Base-by-base conservation (phyloP, 2,113 vertebrate species). In the Atractosteus spatula region DNA sequence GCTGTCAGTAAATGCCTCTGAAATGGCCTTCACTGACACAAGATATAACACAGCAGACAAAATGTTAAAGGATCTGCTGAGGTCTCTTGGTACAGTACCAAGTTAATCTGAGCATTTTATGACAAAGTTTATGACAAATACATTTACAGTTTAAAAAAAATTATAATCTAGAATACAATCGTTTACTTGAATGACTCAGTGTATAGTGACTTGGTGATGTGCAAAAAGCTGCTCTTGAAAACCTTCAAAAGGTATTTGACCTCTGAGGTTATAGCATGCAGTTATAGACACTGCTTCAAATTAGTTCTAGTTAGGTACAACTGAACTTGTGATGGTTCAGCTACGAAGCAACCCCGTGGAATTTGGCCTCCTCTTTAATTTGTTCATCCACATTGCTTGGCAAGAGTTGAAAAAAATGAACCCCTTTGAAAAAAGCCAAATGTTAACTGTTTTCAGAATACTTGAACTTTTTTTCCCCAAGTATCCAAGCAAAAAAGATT, bases 371-470 rank as follows among this genome's bases (percentile, higher is more conserved):
- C 43, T 41, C 43, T 14, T 42, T 41, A 55, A 73, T 8, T 57
- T 6, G 45, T 70, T 54, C 29, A 61, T 55, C 45, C 11, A 66
- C 41, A 59, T 41, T 63, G 41, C 43, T 54, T 66, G 65, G 70
- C 42, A 70, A 68, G 72, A 72, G 66, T 67, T 56, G 65, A 72
- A 69, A 29, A 41, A 71, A 63, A 29, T 8, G 51, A 67, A 74
- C 55, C 69, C 66, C 74, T 70, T 62, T 61, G 62, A 72, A 73
- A 68, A 51, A 67, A 78, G 73, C 68, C 78, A 71, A 73, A 42
- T 57, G 61, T 42, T 5, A 42, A 55, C 54, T 10, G 70, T 64
- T 72, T 76, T 16, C 8, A 55, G 69, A 66, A 65, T 41, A 43
- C 63, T 29, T 64, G 55, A 82, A 76, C 69, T 62, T 57, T 65